A percentile compares a stretch with the other conserved stretches of the same genome.
Conservation (phyloP, 2,888 invertebrate genomes). For the Zootermopsis nevadensis region DNA sequence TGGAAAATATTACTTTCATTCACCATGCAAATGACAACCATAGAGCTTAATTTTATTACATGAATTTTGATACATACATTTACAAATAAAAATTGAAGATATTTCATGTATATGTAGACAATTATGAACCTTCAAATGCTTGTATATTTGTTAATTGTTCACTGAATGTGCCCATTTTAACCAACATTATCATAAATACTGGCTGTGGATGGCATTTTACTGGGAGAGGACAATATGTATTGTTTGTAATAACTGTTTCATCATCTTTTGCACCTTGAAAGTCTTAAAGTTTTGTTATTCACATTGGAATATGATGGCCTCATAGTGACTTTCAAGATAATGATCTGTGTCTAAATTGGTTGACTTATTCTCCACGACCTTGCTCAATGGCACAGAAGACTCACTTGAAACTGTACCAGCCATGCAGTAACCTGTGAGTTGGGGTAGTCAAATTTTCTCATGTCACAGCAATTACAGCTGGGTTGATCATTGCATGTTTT, state of each 20-base stretch:
- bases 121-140: constrained; percentile 20
- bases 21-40: constrained; percentile 29
- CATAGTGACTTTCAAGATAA: background rate
- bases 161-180: constrained; percentile 40
- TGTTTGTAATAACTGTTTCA: constrained; percentile 19
- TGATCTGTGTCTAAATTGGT: background rate
- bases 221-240: constrained; percentile 7
- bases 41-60: constrained; percentile 40
- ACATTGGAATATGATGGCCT: constrained; percentile 9
- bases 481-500: background rate
- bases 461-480: background rate
- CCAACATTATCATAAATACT: constrained; percentile 20
- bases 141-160: constrained; percentile 21
- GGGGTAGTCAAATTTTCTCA: background rate
- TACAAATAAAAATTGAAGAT: constrained; percentile 33
- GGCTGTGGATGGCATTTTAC: constrained; percentile 27
- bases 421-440: background rate
- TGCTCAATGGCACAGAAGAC: constrained; percentile 19
- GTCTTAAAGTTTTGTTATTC: background rate
- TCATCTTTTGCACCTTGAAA: background rate
- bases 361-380: background rate
- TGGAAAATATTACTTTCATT: constrained; percentile 30
- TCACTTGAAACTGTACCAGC: background rate
- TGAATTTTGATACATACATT: constrained; percentile 36
- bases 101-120: constrained; percentile 32